Base-by-base conservation (phyloP, 2,113 vertebrate genomes). In the Hyaena hyaena region DNA sequence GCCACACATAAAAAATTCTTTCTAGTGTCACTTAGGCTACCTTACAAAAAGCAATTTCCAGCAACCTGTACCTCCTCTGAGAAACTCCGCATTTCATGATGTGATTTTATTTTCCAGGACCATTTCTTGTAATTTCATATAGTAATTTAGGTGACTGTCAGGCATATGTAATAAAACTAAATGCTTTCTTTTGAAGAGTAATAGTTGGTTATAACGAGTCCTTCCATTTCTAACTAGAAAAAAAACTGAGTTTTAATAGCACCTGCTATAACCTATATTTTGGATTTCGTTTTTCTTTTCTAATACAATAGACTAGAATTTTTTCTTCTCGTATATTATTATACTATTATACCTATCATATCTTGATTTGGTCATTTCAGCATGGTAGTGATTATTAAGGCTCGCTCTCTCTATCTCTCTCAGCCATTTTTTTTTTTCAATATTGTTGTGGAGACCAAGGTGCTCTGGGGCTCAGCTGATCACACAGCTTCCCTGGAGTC, bases 141-240 rank as follows among this genome's bases (percentile, higher is more conserved):
- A 93, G 95, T 97, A 97, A 98, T 98, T 98, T 93, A 88, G 92
- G 93, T 97, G 96, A 79, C 87, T 97, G 96, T 73, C 89, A 93
- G 88, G 69, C 71, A 50, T 19, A 14, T 26, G 17, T 82, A 94
- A 82, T 92, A 66, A 93, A 95, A 58, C 33, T 43, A 61, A 93
- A 82, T 17, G 50, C 35, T 95, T 90, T 90, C 58, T 92, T 93
- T 71, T 24, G 31, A 69, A 93, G 88, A 85, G 35, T 66, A 84
- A 94, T 23, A 80, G 55, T 74, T 92, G 33, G 35, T 33, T 45
- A 4, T 39, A 80, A 15, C 17, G 48, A 77, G 90, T 85, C 45
- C 16, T 82, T 96, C 74, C 3, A 95, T 92, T 87, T 95, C 77
- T 69, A 91, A 65, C 21, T 28, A 87, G 86, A 35, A 81, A 73